These are phyloP conservation scores for Narcine bancroftii DNA, from an alignment of 2,113 vertebrate species.

Conservation along the genomic window DNA sequence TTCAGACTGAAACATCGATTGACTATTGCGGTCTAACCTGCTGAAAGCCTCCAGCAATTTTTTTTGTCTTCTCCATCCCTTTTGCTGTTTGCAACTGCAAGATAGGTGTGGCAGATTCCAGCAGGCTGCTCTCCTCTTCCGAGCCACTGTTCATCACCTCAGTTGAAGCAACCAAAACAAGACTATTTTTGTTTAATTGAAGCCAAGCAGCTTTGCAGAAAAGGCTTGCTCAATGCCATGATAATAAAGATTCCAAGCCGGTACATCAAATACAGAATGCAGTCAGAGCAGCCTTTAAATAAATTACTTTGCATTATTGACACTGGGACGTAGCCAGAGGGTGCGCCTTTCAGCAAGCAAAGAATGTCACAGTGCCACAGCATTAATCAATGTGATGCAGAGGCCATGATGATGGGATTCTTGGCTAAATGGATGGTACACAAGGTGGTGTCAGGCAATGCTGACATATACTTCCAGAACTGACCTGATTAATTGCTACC, in stretches of 20 bases:
- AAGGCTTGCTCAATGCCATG: background rate
- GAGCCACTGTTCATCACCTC: background rate
- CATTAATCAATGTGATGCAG: background rate
- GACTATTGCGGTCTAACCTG: too few relatives aligned
- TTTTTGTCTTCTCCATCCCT: too few relatives aligned
- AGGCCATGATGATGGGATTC: background rate
- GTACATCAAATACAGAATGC: background rate
- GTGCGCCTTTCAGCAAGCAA: background rate
- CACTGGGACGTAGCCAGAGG: background rate
- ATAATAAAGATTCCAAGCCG: constrained; percentile 15
- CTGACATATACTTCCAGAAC: background rate
- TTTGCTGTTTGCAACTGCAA: background rate
- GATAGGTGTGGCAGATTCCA: background rate
- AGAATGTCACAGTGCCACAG: background rate
- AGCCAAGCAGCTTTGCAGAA: background rate
- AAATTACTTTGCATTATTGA: background rate
- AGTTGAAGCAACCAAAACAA: background rate
- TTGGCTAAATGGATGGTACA: background rate
- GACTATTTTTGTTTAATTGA: background rate
- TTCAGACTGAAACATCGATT: too few relatives aligned
- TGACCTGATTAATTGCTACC: background rate
- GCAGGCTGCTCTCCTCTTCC: background rate
- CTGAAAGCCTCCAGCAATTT: too few relatives aligned
- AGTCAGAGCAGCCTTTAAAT: background rate
- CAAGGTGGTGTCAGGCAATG: background rate